Percentiles rank a stretch among this genome's conserved stretches.
These are phyloP conservation scores for Gobius niger DNA, from an alignment of 2,113 vertebrate species.

Conservation along the genomic window DNA sequence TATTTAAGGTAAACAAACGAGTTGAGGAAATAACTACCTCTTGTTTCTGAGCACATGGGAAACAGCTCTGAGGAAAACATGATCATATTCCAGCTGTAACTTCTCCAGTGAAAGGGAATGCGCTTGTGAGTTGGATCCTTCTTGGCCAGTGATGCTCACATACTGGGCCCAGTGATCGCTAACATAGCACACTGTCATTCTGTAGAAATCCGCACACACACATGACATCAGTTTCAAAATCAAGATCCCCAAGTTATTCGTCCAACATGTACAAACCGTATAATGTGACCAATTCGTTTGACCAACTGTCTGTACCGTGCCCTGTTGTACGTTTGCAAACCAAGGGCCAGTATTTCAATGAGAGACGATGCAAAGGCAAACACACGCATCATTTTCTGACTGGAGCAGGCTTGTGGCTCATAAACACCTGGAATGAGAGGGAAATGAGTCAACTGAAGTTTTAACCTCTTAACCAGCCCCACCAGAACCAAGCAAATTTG, in stretches of 20 bases:
- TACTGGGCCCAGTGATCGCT: conserved; percentile 97
- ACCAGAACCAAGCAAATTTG: not conserved
- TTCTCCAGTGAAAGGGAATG: conserved; percentile 87
- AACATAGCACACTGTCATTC: conserved; percentile 92
- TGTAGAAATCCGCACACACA: conserved; percentile 44
- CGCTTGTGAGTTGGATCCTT: conserved; percentile 52
- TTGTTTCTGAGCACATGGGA: conserved; percentile 94
- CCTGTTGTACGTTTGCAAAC: conserved; percentile 93
- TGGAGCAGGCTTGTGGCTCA: conserved; percentile 85
- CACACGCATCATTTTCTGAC: conserved; percentile 96
- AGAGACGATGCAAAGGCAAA: conserved; percentile 93
- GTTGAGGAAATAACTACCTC: conserved; percentile 74
- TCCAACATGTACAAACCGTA: conserved; percentile 77
- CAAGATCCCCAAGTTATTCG: not conserved
- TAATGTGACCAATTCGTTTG: conserved; percentile 92
- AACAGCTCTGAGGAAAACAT: conserved; percentile 91
- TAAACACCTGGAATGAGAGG: conserved; percentile 82
- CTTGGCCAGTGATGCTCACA: conserved; percentile 66
- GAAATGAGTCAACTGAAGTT: too few relatives aligned
- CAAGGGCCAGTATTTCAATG: conserved; percentile 87
- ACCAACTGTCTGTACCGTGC: conserved; percentile 94
- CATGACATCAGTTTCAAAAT: not conserved
- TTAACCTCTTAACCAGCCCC: too few relatives aligned
- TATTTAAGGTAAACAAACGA: too few relatives aligned
- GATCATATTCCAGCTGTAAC: conserved; percentile 93